These are phyloP conservation scores for Macaca mulatta DNA, from an alignment of 2,113 vertebrate genomes.

Conservation along the genomic window DNA sequence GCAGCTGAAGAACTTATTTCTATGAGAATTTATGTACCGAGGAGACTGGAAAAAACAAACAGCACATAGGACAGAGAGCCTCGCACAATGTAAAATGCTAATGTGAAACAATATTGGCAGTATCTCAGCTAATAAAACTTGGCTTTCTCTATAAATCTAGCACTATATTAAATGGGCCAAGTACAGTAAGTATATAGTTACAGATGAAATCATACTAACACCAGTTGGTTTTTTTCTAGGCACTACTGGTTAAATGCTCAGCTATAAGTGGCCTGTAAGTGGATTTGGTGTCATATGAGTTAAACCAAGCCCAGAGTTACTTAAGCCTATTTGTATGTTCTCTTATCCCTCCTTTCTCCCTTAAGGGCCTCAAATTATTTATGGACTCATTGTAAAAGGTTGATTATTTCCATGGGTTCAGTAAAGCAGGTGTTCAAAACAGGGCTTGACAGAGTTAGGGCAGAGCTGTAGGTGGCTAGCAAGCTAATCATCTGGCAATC, in stretches of 20 bases:
- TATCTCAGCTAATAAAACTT: neutral
- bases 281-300: neutral
- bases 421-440: neutral
- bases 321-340: neutral
- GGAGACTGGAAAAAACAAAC: neutral
- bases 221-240: neutral
- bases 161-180: neutral
- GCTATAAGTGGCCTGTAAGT: neutral
- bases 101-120: slow-evolving; percentile 1
- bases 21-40: neutral
- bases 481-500: neutral
- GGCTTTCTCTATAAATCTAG: neutral
- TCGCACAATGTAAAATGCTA: neutral
- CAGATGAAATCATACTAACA: neutral
- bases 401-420: neutral
- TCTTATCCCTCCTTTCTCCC: neutral
- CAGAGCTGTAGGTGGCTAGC: neutral
- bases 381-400: neutral
- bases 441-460: neutral
- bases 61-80: neutral
- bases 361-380: neutral
- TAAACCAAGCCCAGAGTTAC: neutral
- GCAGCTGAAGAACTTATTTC: neutral
- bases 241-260: neutral
- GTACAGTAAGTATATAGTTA: neutral